Evolutionary conservation across 2,113 vertebrate genomes (phyloP), one percentile per base, ranked within the genome.

Genomic region (Stigmatopora nigra): DNA sequence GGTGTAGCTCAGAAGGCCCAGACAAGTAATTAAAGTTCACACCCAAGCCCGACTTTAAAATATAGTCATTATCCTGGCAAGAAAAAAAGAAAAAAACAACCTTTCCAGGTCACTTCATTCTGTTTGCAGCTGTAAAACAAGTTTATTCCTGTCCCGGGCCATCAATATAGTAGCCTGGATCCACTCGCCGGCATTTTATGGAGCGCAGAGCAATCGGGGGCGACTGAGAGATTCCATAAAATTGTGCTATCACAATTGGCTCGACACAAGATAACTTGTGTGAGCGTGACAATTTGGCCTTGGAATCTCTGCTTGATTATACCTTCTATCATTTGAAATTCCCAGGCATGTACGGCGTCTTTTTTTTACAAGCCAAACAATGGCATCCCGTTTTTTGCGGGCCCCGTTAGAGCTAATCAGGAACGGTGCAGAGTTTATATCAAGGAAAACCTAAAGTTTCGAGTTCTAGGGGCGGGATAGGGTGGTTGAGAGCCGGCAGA

Each of bases 91-190:
- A 94, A 93, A 93, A 94, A 93, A 87, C 83, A 95, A 94, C 93
- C 94, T 95, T 95, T 94, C 91, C 92, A 94, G 93, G 92, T 95
- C 93, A 94, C 91, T 92, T 92, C 90, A 87, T 92, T 94, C 92
- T 94, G 92, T 95, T 95, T 96, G 91, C 91, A 0, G 87, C 94
- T 93, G 92, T 94, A 94, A 95, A 96, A 93, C 91, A 93, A 92
- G 91, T 95, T 94, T 94, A 94, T 95, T 95, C 94, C 94, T 92
- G 93, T 90, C 92, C 92, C 90, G 93, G 92, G 92, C 91, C 92
- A 86, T 90, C 69, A 80, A 94, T 93, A 95, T 92, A 93, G 93
- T 91, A 73, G 92, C 92, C 93, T 91, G 77, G 91, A 90, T 93
- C 91, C 91, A 92, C 93, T 95, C 90, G 91, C 93, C 90, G 92